Base-by-base conservation (phyloP, 2,113 vertebrate species). In the Nerophis lumbriciformis region DNA sequence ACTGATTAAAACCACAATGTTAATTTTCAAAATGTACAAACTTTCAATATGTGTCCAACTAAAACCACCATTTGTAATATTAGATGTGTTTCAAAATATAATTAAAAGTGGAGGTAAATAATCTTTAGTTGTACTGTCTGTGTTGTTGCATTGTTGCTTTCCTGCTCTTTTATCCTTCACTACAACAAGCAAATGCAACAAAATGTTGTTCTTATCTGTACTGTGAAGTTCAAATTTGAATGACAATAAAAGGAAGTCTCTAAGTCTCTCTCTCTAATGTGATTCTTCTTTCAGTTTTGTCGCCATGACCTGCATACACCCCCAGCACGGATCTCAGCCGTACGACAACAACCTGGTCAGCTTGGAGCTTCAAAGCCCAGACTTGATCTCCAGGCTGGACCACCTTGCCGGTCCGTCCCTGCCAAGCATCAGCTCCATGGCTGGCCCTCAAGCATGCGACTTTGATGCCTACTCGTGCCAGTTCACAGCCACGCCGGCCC, bases 301-400 rank as follows among this genome's bases (percentile, higher is more conserved):
- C 95, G 94, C 92, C 85, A 98, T 98, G 96, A 94, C 95, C 90
- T 97, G 94, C 90, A 92, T 95, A 72, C 93, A 95, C 90, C 89
- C 93, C 3, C 94, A 95, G 74, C 91, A 92, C 88, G 88, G 92
- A 85, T 87, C 91, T 66, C 82, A 85, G 79, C 72, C 89, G 66
- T 91, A 88, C 35, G 94, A 98, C 65, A 91, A 88, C 79, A 80
- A 61, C 73, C 59, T 80, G 51, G 88, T 90, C 85, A 84, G 80
- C 48, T 66, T 85, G 0, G 95, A 96, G 21, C 83, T 91, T 78
- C 88, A 94, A 79, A 94, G 73, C 74, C 75, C 91, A 2, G 94
- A 96, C 66, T 82, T 94, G 48, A 81, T 86, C 78, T 83, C 85
- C 65, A 92, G 93, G 58, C 85, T 94, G 78, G 76, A 90, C 62